These are phyloP conservation scores for Pampus argenteus DNA, from an alignment of 2,797 vertebrate genomes.

Conservation along the genomic window DNA sequence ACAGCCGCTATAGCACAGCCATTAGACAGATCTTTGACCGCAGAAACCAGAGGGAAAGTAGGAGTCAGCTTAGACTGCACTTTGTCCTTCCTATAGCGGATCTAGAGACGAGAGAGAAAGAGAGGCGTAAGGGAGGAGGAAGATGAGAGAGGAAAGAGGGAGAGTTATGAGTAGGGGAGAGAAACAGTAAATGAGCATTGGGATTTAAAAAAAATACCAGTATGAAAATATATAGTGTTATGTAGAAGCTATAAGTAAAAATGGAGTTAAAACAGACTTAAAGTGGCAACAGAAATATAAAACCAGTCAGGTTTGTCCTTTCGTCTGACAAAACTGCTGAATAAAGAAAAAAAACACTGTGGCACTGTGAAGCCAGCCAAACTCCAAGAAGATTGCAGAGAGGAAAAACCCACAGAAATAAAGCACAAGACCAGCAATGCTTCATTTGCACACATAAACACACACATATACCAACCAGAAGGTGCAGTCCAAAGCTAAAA, in stretches of 20 bases:
- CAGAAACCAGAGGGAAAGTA: constrained; percentile 88
- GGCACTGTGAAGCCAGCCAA: constrained; percentile 53
- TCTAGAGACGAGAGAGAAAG: constrained; percentile 77
- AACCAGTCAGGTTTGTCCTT: constrained; percentile 34
- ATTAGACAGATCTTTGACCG: constrained; percentile 91
- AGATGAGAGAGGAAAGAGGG: constrained; percentile 20
- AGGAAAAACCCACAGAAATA: constrained; percentile 52
- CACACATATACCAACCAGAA: constrained; percentile 41
- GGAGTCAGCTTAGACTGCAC: constrained; percentile 89
- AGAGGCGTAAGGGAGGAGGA: constrained; percentile 29
- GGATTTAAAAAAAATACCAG: too few relatives aligned
- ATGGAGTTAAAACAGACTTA: constrained; percentile 13
- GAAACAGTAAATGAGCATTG: constrained; percentile 27
- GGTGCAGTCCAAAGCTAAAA: constrained; percentile 46
- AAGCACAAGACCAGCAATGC: constrained; percentile 53
- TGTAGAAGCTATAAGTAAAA: not conserved
- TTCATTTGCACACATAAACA: constrained; percentile 35
- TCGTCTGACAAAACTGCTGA: constrained; percentile 3
- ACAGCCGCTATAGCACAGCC: constrained; percentile 90
- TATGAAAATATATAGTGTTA: constrained; percentile 1
- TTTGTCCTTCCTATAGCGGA: constrained; percentile 94
- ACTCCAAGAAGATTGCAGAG: constrained; percentile 32
- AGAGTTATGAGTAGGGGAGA: constrained; percentile 31
- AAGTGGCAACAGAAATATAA: constrained; percentile 30
- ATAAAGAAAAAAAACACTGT: constrained; percentile 33